Conservation (phyloP, 2,888 invertebrate species). For the Caradrina clavipalpis region DNA sequence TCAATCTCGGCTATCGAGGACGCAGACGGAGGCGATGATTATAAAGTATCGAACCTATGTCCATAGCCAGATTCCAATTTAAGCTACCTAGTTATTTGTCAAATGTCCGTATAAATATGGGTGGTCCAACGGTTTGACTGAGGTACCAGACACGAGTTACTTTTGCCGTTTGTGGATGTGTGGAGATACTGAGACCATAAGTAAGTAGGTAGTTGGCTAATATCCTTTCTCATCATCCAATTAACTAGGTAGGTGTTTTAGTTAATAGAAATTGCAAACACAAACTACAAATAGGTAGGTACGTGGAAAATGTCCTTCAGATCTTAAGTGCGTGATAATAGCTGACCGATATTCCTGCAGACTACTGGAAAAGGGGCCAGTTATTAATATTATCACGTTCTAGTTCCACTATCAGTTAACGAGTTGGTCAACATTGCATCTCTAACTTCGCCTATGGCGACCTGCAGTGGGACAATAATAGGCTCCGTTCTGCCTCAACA, state of each 20-base stretch:
- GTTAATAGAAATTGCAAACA: background rate
- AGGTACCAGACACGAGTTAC: too few relatives aligned
- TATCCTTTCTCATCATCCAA: background rate
- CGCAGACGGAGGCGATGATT: too few relatives aligned
- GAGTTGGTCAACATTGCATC: background rate
- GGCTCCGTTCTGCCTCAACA: background rate
- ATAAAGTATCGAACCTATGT: too few relatives aligned
- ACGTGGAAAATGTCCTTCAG: background rate
- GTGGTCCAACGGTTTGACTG: too few relatives aligned
- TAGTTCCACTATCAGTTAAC: slow-evolving; percentile 18
- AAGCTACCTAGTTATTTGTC: too few relatives aligned
- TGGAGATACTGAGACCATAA: too few relatives aligned
- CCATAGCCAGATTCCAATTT: too few relatives aligned
- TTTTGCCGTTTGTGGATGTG: too few relatives aligned
- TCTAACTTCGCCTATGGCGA: background rate
- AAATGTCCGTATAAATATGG: too few relatives aligned
- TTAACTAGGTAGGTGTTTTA: background rate
- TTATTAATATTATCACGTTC: slow-evolving; percentile 16
- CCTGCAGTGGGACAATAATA: too few relatives aligned
- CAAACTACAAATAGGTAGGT: background rate
- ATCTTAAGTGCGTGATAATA: background rate
- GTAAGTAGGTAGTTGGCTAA: too few relatives aligned
- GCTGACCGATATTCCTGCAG: slow-evolving; percentile 3
- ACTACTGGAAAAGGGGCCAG: background rate
- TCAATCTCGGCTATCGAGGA: too few relatives aligned